phyloP scores from a whole-genome alignment of 2,888 invertebrate genomes.

The Noctua pronuba region DNA sequence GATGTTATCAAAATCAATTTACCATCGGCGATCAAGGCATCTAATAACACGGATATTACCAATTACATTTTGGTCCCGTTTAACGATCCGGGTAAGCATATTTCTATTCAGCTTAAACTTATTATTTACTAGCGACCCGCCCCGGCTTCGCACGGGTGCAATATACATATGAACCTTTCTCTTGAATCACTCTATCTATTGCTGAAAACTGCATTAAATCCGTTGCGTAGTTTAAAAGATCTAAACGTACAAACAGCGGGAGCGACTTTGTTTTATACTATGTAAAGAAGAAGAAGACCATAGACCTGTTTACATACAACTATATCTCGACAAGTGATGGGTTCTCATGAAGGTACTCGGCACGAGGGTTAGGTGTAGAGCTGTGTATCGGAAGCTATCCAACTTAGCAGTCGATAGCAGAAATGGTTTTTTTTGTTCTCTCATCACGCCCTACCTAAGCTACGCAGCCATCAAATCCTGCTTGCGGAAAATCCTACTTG shows the following conservation, averaged over 20 bases:
- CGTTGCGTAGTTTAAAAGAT: no score
- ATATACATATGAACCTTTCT: no score
- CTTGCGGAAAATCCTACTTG: neutral
- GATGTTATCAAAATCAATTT: slow-evolving; percentile 73
- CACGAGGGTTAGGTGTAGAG: no score
- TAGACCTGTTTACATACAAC: neutral
- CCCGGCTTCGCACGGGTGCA: no score
- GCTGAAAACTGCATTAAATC: no score
- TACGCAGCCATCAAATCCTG: neutral
- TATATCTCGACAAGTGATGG: neutral
- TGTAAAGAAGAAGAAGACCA: no score
- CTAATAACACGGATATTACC: slow-evolving; percentile 48
- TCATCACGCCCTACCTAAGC: neutral
- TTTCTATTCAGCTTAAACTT: neutral
- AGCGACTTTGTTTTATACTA: no score
- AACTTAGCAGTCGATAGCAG: neutral
- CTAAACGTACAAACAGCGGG: no score
- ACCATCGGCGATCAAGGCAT: slow-evolving; percentile 47
- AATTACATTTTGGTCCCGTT: slow-evolving; percentile 72
- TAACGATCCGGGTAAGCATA: slow-evolving; percentile 71
- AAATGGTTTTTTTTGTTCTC: neutral
- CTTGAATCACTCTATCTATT: no score
- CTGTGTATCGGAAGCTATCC: neutral
- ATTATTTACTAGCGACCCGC: neutral
- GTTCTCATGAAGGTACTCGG: neutral